Conservation (phyloP, 2,797 vertebrate genomes). For the Manis crassicaudata region DNA sequence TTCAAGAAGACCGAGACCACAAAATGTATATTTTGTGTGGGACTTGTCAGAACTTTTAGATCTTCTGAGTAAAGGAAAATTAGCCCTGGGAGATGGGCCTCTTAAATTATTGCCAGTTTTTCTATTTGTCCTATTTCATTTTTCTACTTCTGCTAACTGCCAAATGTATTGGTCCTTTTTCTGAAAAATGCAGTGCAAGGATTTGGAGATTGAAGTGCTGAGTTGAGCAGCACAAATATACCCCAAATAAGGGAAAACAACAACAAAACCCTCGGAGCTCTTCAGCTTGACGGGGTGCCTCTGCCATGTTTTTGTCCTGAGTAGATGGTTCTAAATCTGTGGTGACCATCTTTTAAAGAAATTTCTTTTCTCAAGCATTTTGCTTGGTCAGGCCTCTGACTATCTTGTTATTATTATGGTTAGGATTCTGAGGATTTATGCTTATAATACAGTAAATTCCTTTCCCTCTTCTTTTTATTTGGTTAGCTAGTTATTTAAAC, state of each 20-base stretch:
- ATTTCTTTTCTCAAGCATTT: constrained; percentile 48
- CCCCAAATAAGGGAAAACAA: not conserved
- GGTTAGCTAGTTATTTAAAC: constrained; percentile 79
- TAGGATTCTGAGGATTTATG: constrained; percentile 63
- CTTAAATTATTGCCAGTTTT: not conserved
- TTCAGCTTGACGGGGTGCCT: not conserved
- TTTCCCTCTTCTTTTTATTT: constrained; percentile 67
- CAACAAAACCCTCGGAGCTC: not conserved
- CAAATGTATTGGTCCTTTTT: not conserved
- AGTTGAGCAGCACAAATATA: constrained; percentile 20
- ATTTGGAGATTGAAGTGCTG: constrained; percentile 63
- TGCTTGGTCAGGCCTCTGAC: constrained; percentile 67
- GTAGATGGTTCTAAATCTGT: constrained; percentile 60
- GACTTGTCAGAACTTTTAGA: not conserved
- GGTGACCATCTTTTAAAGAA: constrained; percentile 64
- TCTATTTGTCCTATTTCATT: constrained; percentile 13
- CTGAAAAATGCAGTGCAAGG: constrained; percentile 41
- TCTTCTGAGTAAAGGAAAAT: not conserved
- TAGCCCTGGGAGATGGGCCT: not conserved
- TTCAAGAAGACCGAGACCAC: constrained; percentile 12
- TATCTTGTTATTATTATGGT: constrained; percentile 40
- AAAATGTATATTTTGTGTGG: not conserved
- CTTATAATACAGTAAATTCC: constrained; percentile 36
- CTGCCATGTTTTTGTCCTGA: constrained; percentile 11
- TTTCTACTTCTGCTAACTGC: constrained; percentile 30